Conservation (phyloP, 2,888 invertebrate species). For the Drosophila picticornis region DNA sequence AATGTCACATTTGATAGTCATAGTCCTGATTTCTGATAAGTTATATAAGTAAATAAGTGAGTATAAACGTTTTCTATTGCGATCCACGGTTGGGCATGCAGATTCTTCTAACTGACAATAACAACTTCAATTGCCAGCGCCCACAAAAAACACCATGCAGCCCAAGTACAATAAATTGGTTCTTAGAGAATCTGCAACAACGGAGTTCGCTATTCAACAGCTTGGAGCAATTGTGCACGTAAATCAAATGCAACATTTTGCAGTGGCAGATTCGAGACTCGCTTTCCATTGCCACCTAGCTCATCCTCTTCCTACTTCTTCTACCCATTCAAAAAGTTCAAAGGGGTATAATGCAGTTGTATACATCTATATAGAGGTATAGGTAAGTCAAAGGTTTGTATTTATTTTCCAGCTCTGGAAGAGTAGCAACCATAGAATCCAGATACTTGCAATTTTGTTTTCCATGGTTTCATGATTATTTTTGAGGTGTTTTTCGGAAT, state of each 20-base stretch:
- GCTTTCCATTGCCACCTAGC: slow-evolving; percentile 1
- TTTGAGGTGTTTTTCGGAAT: not conserved
- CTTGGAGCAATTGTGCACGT: slow-evolving; percentile 66
- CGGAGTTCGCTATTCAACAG: slow-evolving; percentile 55
- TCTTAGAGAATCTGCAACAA: not conserved
- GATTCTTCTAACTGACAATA: not conserved
- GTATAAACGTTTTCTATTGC: not conserved
- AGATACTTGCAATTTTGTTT: not conserved
- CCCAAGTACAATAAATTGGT: not conserved
- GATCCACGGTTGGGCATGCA: not conserved
- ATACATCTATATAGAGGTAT: not conserved
- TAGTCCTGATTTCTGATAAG: not conserved
- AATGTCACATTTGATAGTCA: not conserved
- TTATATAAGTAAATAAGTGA: not conserved
- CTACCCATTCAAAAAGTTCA: not conserved
- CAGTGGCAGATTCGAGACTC: slow-evolving; percentile 45
- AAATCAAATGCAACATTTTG: slow-evolving; percentile 74
- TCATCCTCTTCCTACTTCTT: not conserved
- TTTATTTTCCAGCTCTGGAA: not conserved
- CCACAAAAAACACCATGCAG: not conserved
- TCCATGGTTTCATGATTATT: not conserved
- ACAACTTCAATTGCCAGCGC: not conserved
- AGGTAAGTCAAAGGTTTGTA: not conserved
- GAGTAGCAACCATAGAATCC: not conserved
- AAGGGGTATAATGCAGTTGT: not conserved